Conservation (phyloP, 1,140 invertebrate genomes). For the Drosophila kurseongensis region DNA sequence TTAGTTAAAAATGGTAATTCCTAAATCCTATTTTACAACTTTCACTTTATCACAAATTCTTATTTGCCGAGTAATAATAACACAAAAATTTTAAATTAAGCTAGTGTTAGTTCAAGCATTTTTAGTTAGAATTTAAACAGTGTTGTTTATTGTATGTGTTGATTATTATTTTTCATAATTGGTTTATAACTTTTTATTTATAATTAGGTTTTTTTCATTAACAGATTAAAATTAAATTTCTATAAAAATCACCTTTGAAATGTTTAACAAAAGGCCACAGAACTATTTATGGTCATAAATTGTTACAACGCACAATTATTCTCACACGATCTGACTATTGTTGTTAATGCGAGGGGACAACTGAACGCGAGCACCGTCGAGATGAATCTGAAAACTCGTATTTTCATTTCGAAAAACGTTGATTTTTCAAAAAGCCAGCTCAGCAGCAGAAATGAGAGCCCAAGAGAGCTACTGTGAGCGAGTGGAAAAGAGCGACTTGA, state of each 20-base stretch:
- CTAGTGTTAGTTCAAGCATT: no score
- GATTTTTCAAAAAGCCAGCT: slow-evolving; percentile 64
- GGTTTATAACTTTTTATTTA: no score
- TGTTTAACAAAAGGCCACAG: background rate
- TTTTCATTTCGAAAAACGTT: slow-evolving; percentile 68
- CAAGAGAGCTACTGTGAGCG: slow-evolving; percentile 3
- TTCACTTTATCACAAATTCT: no score
- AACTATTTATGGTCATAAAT: slow-evolving; percentile 1
- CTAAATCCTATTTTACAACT: no score
- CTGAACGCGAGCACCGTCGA: slow-evolving; percentile 67
- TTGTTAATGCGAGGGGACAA: slow-evolving; percentile 35
- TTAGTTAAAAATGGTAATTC: no score
- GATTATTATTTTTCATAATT: no score
- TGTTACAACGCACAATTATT: slow-evolving; percentile 3
- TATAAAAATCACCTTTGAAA: slow-evolving; percentile 9
- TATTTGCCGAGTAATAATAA: no score
- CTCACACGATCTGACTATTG: slow-evolving; percentile 5
- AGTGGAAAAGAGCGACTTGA: slow-evolving; percentile 15
- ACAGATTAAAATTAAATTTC: background rate
- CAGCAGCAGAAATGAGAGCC: slow-evolving; percentile 5
- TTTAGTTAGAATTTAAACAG: no score
- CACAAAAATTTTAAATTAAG: no score
- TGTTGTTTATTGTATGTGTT: no score
- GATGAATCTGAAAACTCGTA: slow-evolving; percentile 73
- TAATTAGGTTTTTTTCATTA: background rate